Percentiles rank a stretch among this genome's conserved stretches.
Conservation (phyloP, 2,888 invertebrate species). For the Mechanitis mazaeus region DNA sequence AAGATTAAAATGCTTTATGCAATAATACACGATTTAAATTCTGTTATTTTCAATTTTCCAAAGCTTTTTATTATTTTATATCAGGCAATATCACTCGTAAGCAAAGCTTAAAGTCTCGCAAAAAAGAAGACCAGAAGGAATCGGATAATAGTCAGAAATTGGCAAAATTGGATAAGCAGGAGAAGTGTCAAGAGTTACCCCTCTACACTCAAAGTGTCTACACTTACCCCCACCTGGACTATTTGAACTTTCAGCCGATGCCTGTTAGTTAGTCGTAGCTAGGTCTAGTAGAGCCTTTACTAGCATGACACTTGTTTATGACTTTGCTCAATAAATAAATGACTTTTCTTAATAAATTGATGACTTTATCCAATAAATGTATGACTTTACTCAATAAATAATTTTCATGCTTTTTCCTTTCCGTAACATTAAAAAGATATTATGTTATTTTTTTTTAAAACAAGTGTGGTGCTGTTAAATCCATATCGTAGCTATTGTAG, state of each 20-base stretch:
- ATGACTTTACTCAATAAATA: slow-evolving; percentile 4
- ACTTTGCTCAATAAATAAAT: slow-evolving; percentile 2
- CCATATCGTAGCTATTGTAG: slow-evolving; percentile 63
- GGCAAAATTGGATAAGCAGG: slow-evolving; percentile 46
- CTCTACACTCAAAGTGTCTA: slow-evolving; percentile 37
- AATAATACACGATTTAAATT: neutral
- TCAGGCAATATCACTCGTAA: slow-evolving; percentile 66
- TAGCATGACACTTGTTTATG: slow-evolving; percentile 44
- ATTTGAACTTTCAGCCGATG: slow-evolving; percentile 59
- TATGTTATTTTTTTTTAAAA: neutral
- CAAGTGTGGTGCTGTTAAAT: slow-evolving; percentile 26
- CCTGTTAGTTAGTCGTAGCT: slow-evolving; percentile 55
- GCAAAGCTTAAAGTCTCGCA: slow-evolving; percentile 50
- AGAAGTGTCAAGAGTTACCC: slow-evolving; percentile 34
- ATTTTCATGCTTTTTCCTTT: neutral
- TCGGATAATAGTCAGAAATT: slow-evolving; percentile 43
- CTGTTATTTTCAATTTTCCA: neutral
- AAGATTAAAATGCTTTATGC: neutral
- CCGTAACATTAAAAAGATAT: neutral
- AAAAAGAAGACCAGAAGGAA: slow-evolving; percentile 46
- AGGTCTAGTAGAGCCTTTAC: slow-evolving; percentile 32
- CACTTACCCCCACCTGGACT: slow-evolving; percentile 60
- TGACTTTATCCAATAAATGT: slow-evolving; percentile 7
- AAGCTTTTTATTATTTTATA: slow-evolving; percentile 30
- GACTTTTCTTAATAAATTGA: slow-evolving; percentile 7